Percentiles rank a stretch among this genome's conserved stretches.
Evolutionary conservation across 2,113 vertebrate species (phyloP).

Genomic region (Ramphastos sulfuratus): DNA sequence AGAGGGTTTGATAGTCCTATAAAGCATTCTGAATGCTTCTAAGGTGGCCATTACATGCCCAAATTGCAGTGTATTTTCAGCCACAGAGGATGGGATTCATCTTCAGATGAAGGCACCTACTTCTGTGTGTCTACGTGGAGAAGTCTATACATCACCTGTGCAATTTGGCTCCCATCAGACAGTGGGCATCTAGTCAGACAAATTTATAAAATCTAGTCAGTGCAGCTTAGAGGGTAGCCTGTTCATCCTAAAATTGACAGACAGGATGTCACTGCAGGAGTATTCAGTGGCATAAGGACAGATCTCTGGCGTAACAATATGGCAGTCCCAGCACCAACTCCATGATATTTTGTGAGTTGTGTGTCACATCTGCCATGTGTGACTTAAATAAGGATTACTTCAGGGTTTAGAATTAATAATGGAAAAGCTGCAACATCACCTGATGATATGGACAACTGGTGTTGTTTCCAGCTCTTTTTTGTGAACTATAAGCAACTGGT

Average conservation of each 20-base stretch:
- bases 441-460: not conserved
- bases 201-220: not conserved
- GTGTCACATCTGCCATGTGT: not conserved
- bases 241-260: not conserved
- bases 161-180: not conserved
- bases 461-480: not conserved
- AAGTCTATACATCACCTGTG: not conserved
- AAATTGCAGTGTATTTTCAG: not conserved
- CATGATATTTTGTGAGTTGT: not conserved
- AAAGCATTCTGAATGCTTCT: not conserved
- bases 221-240: not conserved
- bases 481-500: not conserved
- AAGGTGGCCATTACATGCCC: not conserved
- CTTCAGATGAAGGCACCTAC: not conserved
- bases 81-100: not conserved
- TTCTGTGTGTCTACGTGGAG: not conserved
- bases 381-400: not conserved
- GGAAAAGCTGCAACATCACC: not conserved
- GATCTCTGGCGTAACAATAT: not conserved
- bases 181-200: not conserved
- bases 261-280: not conserved
- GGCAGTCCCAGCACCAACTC: not conserved
- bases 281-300: not conserved
- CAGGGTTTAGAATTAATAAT: not conserved
- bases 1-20: not conserved